Evolutionary conservation across 2,113 vertebrate species (phyloP), one percentile per base, ranked within the genome.

Genomic region (Ptilorrhoa leucosticta): DNA sequence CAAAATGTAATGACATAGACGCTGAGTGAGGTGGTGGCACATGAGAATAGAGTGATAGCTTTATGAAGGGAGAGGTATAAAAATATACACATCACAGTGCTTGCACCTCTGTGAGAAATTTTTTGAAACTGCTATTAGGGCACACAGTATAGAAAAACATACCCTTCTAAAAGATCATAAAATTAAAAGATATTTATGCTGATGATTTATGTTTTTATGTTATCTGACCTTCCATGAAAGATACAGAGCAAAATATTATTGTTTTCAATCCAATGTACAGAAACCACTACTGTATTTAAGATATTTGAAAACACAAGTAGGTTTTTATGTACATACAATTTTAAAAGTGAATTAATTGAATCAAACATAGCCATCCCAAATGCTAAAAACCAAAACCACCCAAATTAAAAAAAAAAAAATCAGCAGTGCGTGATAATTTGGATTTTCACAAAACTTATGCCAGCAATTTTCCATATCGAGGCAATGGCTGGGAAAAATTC

Each of bases 371-470:
- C 4, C 11, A 35, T 1, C 1, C 2, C 6, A 79, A 85, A 45
- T 28, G 3, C 45, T 37, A 54, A 57, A 83, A 73, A 0, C 0
- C 3, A n/a, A 63, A 76, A 14, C 0, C 4, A 42, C 1, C 31
- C 18, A 73, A 16, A 37, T 4, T 12, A 2, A 42, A 57, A 31
- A 26, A 45, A 71, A 17, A 22, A 18, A 20, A 39, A 0, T 21
- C 15, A 83, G 1, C 2, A 61, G 33, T 77, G 2, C 5, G n/a
- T 44, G 7, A 39, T 51, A 51, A 39, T 75, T 51, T 3, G 4
- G 1, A 11, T 63, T 86, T 81, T 73, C 13, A 48, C 6, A 54
- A 82, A 76, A 61, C 3, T 37, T 48, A 20, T 12, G 9, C 6
- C 63, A 30, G 1, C 9, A 48, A 14, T 51, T 91, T 77, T 93